Conservation (phyloP, 2,113 vertebrate genomes). For the Hipposideros armiger region DNA sequence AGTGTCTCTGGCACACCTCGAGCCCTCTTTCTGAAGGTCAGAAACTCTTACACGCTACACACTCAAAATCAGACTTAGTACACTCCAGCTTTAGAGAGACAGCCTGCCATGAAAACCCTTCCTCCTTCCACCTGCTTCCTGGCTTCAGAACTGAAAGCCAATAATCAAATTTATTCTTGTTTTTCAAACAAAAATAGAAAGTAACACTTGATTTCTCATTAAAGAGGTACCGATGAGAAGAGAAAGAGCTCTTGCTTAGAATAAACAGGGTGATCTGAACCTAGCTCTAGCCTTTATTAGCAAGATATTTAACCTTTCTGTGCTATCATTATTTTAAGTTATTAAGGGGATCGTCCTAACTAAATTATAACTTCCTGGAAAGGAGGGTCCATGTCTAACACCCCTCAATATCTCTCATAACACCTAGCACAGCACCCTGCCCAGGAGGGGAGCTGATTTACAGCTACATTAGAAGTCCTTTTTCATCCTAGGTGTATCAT, state of each 20-base stretch:
- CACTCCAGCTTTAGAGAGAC: not conserved
- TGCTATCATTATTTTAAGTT: not conserved
- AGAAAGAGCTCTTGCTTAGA: not conserved
- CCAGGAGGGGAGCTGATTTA: not conserved
- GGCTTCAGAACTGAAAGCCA: not conserved
- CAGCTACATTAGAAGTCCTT: not conserved
- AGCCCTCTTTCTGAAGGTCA: not conserved
- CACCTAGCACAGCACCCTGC: not conserved
- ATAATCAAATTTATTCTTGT: not conserved
- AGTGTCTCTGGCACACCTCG: not conserved
- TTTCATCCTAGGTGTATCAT: not conserved
- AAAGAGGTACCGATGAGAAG: not conserved
- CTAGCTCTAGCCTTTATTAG: not conserved
- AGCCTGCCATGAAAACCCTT: not conserved
- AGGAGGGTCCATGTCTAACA: not conserved
- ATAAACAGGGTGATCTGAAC: not conserved
- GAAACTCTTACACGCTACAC: not conserved
- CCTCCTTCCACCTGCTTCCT: not conserved
- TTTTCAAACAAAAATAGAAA: slow-evolving; percentile 48
- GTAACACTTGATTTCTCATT: not conserved
- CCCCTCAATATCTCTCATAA: not conserved
- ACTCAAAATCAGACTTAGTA: not conserved
- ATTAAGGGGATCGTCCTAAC: not conserved
- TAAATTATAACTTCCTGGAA: not conserved
- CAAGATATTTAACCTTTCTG: not conserved